These are phyloP conservation scores for Xiphophorus couchianus DNA, from an alignment of 2,113 vertebrate species.

Conservation along the genomic window DNA sequence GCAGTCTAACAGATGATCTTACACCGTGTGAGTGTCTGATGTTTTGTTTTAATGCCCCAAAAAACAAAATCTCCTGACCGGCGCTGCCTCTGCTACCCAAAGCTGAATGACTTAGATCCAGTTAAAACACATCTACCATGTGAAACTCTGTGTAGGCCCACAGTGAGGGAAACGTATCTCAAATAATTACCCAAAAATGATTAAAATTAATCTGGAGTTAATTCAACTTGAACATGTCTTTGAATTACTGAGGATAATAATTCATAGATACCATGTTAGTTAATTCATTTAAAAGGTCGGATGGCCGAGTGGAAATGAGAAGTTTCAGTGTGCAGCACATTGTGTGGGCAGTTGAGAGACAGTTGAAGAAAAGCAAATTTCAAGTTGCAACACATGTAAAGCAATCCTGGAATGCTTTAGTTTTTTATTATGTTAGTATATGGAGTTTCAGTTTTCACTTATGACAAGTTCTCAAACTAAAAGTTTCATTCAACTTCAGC, in stretches of 20 bases:
- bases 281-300: neutral
- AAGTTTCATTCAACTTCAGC: neutral
- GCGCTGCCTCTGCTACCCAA: neutral
- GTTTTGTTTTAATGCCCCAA: conserved; percentile 16
- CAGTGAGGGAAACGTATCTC: neutral
- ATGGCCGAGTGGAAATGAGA: neutral
- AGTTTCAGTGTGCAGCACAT: neutral
- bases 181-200: neutral
- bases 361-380: conserved; percentile 26
- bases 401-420: neutral
- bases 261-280: neutral
- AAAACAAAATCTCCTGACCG: conserved; percentile 16
- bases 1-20: conserved; percentile 20
- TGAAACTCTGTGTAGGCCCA: neutral
- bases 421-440: neutral
- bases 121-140: neutral
- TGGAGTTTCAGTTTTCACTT: neutral
- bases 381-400: conserved; percentile 38
- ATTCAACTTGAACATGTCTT: neutral
- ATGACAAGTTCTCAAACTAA: neutral
- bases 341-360: conserved; percentile 1
- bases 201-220: neutral
- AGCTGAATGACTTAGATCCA: neutral
- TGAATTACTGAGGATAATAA: neutral
- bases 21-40: conserved; percentile 14